A percentile compares a stretch with the other conserved stretches of the same genome.
Conservation (phyloP, 2,113 vertebrate genomes). For the Microcebus murinus region DNA sequence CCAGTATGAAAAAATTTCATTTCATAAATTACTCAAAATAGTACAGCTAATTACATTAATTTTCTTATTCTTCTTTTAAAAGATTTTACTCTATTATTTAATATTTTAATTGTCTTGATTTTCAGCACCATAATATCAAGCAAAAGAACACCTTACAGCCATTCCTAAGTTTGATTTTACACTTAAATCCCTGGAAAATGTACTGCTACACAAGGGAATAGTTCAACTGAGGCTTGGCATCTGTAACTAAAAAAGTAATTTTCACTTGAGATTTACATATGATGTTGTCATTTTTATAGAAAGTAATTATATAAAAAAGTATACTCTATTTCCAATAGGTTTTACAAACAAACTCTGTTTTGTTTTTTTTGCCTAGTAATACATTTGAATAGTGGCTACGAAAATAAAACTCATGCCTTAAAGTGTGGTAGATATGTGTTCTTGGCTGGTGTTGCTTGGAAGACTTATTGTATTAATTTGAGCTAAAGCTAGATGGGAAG, state of each 20-base stretch:
- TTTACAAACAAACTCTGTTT: constrained; percentile 50
- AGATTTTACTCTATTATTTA: constrained; percentile 33
- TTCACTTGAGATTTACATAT: constrained; percentile 51
- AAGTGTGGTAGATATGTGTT: constrained; percentile 20
- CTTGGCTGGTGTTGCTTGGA: not conserved
- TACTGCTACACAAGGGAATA: not conserved
- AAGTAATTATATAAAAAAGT: constrained; percentile 63
- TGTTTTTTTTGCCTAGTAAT: constrained; percentile 38
- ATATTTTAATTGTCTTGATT: constrained; percentile 40
- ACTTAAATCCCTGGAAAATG: not conserved
- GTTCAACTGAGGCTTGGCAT: constrained; percentile 31
- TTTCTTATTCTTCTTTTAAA: constrained; percentile 55
- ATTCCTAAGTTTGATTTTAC: constrained; percentile 57
- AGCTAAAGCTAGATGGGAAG: constrained; percentile 30
- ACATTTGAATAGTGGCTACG: not conserved
- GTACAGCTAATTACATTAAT: constrained; percentile 36
- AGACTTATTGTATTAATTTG: constrained; percentile 57
- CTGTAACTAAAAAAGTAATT: constrained; percentile 57
- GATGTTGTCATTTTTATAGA: constrained; percentile 70
- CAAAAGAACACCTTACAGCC: not conserved
- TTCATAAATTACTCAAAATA: constrained; percentile 19
- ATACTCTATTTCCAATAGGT: constrained; percentile 44
- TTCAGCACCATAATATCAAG: not conserved
- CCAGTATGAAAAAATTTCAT: not conserved
- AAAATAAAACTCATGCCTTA: constrained; percentile 25